These are phyloP conservation scores for Cebus imitator DNA, from an alignment of 2,113 vertebrate genomes.

Conservation along the genomic window DNA sequence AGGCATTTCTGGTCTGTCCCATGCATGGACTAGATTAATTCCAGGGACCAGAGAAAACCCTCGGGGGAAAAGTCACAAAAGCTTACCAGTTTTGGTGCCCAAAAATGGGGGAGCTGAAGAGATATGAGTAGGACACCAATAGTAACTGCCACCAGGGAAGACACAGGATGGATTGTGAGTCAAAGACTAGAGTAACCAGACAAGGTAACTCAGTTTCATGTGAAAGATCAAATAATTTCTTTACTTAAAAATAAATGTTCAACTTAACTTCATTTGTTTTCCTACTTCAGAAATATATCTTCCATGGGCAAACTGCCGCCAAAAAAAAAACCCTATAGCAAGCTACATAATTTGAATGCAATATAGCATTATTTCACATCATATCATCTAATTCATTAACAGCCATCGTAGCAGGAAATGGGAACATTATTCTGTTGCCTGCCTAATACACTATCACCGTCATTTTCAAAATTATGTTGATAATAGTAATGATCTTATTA, in stretches of 20 bases:
- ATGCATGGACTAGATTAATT: neutral
- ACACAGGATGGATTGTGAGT: neutral
- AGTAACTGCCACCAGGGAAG: neutral
- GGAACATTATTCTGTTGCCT: neutral
- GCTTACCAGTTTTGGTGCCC: neutral
- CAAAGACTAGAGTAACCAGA: neutral
- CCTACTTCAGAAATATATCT: constrained; percentile 9
- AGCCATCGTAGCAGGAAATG: neutral
- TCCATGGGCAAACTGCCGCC: neutral
- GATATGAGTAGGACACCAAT: no score
- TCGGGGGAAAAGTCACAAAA: neutral
- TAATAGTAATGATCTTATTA: neutral
- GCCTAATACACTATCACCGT: neutral
- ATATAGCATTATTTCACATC: neutral
- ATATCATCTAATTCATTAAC: neutral
- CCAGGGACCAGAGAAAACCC: neutral
- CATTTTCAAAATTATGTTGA: neutral
- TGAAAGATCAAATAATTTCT: neutral
- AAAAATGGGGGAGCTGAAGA: neutral
- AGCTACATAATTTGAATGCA: neutral
- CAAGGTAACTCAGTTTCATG: neutral
- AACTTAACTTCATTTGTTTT: neutral
- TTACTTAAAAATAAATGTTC: neutral
- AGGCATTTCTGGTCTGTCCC: neutral
- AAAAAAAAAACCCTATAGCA: neutral